Evolutionary conservation across 2,113 vertebrate genomes (phyloP).

Genomic region (Prinia subflava): DNA sequence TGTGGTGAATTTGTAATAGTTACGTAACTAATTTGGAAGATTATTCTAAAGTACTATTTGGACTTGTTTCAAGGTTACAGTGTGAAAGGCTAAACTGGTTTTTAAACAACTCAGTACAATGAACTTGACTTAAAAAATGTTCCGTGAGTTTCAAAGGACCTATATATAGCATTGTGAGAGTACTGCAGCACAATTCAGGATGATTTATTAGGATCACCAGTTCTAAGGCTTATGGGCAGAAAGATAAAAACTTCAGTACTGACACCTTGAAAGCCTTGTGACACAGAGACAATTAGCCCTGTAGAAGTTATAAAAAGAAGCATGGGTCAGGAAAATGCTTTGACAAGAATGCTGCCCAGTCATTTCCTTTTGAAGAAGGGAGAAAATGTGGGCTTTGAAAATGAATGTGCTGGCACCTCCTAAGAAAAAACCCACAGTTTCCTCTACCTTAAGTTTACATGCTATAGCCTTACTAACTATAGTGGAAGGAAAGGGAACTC

Average conservation of each 20-base stretch:
- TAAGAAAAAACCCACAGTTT: background rate
- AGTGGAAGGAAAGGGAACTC: background rate
- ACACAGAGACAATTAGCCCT: constrained; percentile 29
- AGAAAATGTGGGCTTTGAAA: background rate
- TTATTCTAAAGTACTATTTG: background rate
- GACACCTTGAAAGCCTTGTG: constrained; percentile 42
- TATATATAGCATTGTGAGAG: background rate
- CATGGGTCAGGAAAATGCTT: background rate
- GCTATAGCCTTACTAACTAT: background rate
- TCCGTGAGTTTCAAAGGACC: background rate
- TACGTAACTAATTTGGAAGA: background rate
- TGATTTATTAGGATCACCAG: constrained; percentile 58
- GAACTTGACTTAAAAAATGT: background rate
- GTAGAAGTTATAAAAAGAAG: constrained; percentile 31
- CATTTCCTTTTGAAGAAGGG: background rate
- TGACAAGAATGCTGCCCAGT: background rate
- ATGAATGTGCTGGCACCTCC: background rate
- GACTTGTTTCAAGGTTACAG: background rate
- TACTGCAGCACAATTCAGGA: background rate
- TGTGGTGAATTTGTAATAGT: background rate
- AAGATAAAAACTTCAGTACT: constrained; percentile 48
- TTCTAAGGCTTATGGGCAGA: constrained; percentile 22
- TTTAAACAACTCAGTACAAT: background rate
- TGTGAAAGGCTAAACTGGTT: background rate
- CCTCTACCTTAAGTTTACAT: background rate